Base-by-base conservation (phyloP, 2,113 vertebrate genomes). In the Scomber japonicus region DNA sequence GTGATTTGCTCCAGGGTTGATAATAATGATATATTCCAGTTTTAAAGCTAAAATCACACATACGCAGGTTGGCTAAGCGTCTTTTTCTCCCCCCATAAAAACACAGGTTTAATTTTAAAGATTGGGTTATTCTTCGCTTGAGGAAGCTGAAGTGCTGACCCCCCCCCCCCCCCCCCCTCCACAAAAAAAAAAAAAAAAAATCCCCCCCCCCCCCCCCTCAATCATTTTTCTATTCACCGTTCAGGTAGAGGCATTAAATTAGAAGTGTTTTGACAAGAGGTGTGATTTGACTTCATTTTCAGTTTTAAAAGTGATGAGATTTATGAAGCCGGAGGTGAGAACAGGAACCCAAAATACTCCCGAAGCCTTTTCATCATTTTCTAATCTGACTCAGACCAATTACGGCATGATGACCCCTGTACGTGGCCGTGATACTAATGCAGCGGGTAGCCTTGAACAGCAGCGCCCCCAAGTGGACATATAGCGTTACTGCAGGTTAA, bases 331-430 rank as follows among this genome's bases (percentile, higher is more conserved):
- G 60, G 16, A 55, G 55, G 21, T 46, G 49, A 56, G 11, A 81
- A 61, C 54, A 46, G 31, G 6, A 76, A 8, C 35, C 24, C 53
- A 50, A 59, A 62, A 21, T 66, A 57, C 51, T 53, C 35, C 69
- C 0, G 0, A 46, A 45, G 15, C 40, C 30, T 46, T 27, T 71
- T 60, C 69, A 69, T 81, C 48, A 72, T 64, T 62, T 72, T 60
- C 44, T 55, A 45, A 84, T 85, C 73, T 68, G 21, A 40, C 35
- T 40, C 7, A 69, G 40, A 11, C 21, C 56, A 71, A 57, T 68
- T 69, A 60, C 60, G 21, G 16, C 6, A 13, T 10, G 55, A 46
- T 66, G 40, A 24, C 15, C 19, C 21, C 21, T 6, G 11, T 0
- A 50, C 65, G n/a, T 70, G 73, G 21, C 5, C 0, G 4, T 62